A percentile compares a stretch with the other conserved stretches of the same genome.
Evolutionary conservation across 2,113 vertebrate species (phyloP).

Genomic region (Cyrtonyx montezumae): DNA sequence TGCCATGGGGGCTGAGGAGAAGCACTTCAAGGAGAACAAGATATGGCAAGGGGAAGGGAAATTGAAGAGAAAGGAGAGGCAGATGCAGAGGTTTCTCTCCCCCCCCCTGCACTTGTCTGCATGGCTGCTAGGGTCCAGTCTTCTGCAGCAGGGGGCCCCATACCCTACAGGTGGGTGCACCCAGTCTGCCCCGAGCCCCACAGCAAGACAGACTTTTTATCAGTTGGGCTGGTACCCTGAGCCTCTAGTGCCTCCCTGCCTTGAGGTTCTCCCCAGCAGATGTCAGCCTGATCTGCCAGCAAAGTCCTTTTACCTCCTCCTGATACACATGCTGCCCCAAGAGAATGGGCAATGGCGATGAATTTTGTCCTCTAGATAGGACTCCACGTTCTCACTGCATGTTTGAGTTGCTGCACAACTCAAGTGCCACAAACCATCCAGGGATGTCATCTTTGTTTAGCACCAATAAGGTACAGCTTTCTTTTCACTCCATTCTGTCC

Average conservation of each 20-base stretch:
- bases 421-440: not conserved
- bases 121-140: fast-evolving
- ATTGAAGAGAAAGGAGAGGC: not conserved
- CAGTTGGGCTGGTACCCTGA: not conserved
- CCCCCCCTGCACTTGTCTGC: not conserved
- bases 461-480: not conserved
- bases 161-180: fast-evolving
- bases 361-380: not conserved
- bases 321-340: no score
- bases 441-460: fast-evolving
- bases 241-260: not conserved
- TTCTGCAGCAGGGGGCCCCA: fast-evolving
- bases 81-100: not conserved
- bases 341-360: fast-evolving
- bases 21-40: not conserved
- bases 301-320: fast-evolving
- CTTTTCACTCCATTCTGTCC: not conserved
- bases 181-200: fast-evolving
- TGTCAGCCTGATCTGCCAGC: not conserved
- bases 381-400: not conserved
- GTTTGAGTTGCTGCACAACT: fast-evolving
- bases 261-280: not conserved
- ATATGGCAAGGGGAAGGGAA: not conserved
- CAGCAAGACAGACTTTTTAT: not conserved
- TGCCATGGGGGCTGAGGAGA: constrained; percentile 16